Evolutionary conservation across 1,140 invertebrate genomes (phyloP).

Genomic region (Nephotettix cincticeps): DNA sequence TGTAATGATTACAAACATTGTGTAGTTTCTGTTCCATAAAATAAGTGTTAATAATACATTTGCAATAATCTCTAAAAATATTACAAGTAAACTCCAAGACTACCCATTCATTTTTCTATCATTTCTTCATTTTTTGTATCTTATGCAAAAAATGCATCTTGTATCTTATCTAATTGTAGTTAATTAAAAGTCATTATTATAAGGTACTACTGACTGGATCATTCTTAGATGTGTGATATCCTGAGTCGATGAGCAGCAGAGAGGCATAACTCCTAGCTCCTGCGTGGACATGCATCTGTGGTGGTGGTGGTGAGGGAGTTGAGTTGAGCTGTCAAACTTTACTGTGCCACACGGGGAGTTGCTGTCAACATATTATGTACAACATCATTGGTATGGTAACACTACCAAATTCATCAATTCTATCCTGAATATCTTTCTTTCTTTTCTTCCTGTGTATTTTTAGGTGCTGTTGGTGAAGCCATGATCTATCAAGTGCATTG

Average conservation of each 20-base stretch:
- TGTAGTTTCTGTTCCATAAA: too few relatives aligned
- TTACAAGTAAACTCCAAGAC: neutral
- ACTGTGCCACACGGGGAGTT: neutral
- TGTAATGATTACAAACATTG: too few relatives aligned
- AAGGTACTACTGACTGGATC: neutral
- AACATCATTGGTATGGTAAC: too few relatives aligned
- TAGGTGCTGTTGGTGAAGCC: too few relatives aligned
- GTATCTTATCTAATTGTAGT: neutral
- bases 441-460: too few relatives aligned
- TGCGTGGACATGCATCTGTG: neutral
- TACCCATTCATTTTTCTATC: neutral
- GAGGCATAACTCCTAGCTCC: neutral
- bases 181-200: neutral
- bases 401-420: too few relatives aligned
- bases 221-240: neutral
- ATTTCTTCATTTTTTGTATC: neutral
- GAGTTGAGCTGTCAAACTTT: neutral
- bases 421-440: too few relatives aligned
- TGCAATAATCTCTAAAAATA: too few relatives aligned
- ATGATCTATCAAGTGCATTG: too few relatives aligned
- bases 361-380: neutral
- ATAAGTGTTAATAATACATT: too few relatives aligned
- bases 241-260: too few relatives aligned
- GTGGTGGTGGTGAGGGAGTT: neutral
- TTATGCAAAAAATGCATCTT: neutral